Evolutionary conservation across 1,140 invertebrate genomes (phyloP).

Genomic region (Drosophila nikananu): DNA sequence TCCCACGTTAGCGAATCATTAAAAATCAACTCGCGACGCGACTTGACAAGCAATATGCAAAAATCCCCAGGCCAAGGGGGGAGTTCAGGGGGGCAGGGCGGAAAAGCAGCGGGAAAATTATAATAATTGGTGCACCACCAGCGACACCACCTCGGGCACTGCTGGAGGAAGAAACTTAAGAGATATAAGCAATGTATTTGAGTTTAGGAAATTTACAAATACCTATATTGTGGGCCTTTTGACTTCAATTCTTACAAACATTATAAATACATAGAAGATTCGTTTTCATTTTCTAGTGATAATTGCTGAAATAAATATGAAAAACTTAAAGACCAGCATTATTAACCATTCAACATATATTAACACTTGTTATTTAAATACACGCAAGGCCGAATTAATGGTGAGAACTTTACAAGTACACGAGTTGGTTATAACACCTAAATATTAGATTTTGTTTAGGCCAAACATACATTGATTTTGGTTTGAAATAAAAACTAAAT

Average conservation of each 20-base stretch:
- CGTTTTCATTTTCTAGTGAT: not conserved
- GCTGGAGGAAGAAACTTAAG: not conserved
- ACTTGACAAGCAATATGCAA: slow-evolving; percentile 39
- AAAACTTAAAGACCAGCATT: not conserved
- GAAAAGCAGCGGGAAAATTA: slow-evolving; percentile 38
- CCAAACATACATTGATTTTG: not conserved
- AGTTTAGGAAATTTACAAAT: not conserved
- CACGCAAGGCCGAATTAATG: slow-evolving; percentile 4
- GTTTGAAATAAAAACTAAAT: not conserved
- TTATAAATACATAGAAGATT: not conserved
- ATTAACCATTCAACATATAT: not conserved
- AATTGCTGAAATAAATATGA: slow-evolving; percentile 1
- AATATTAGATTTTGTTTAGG: not conserved
- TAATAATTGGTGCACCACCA: slow-evolving; percentile 39
- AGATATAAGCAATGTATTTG: not conserved
- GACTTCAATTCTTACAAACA: not conserved
- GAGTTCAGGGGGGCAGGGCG: not conserved
- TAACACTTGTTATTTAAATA: slow-evolving; percentile 9
- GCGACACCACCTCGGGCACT: slow-evolving; percentile 1
- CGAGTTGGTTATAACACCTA: not conserved
- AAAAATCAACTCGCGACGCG: slow-evolving; percentile 63
- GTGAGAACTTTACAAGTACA: slow-evolving; percentile 6
- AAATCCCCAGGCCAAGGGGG: not conserved
- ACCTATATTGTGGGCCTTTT: not conserved
- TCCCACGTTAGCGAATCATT: slow-evolving; percentile 79